Percentiles rank a stretch among this genome's conserved stretches.
phyloP scores from a whole-genome alignment of 2,888 invertebrate species.

The Mystacides longicornis region DNA sequence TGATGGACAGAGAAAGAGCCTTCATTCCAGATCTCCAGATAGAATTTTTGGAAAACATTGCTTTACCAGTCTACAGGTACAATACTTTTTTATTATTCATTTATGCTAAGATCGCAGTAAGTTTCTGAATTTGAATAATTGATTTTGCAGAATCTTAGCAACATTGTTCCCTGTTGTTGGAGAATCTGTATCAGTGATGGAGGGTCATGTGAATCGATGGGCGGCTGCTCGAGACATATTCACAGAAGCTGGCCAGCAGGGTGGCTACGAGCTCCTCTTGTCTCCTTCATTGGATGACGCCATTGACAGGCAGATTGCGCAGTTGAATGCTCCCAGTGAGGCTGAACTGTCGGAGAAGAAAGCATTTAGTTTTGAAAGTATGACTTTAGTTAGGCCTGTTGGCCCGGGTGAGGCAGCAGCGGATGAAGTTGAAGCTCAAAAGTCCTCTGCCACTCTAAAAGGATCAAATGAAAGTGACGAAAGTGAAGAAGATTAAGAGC shows the following conservation, averaged over 20 bases:
- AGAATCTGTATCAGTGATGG: conserved; percentile 42
- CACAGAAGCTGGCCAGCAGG: conserved; percentile 9
- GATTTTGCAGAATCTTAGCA: conserved; percentile 49
- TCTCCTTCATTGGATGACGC: conserved; percentile 16
- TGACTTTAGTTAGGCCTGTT: neutral
- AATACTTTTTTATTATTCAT: too few relatives aligned
- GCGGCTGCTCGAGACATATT: conserved; percentile 41
- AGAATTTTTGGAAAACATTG: conserved; percentile 53
- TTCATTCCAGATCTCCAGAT: conserved; percentile 77
- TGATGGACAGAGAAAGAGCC: conserved; percentile 78
- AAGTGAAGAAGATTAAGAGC: neutral
- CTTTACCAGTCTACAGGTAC: conserved; percentile 47
- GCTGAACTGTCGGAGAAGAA: neutral
- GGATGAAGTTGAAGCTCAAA: neutral
- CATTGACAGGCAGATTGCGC: conserved; percentile 13
- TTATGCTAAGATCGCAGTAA: too few relatives aligned
- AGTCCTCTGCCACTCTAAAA: neutral
- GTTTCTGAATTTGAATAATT: neutral
- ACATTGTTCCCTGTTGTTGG: conserved; percentile 46
- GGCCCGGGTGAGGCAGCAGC: neutral
- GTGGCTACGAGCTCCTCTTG: conserved; percentile 15
- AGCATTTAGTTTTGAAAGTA: neutral
- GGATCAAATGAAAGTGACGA: neutral
- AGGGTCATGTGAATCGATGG: conserved; percentile 54
- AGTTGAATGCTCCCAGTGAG: neutral